These are phyloP conservation scores for Ctenodactylus gundi DNA, from an alignment of 2,113 vertebrate genomes.

Conservation along the genomic window DNA sequence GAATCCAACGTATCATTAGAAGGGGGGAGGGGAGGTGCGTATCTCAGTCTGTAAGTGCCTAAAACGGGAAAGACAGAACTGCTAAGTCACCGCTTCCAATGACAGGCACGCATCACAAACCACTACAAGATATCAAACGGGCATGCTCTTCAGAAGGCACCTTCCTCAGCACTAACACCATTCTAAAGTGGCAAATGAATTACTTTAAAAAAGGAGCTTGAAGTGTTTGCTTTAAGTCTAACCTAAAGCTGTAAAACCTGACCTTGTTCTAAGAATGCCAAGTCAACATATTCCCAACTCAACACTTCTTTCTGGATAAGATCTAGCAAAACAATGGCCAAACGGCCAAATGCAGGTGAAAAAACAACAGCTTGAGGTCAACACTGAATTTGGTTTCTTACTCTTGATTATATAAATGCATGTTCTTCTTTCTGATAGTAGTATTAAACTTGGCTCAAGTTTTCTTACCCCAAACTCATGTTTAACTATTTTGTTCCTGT, in stretches of 20 bases:
- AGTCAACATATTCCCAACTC: not conserved
- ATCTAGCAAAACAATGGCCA: constrained; percentile 50
- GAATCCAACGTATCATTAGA: constrained; percentile 92
- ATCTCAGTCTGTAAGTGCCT: constrained; percentile 96
- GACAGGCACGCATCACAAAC: constrained; percentile 80
- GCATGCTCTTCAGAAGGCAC: constrained; percentile 81
- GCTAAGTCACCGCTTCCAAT: constrained; percentile 87
- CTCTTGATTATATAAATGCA: not conserved
- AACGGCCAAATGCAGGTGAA: constrained; percentile 23
- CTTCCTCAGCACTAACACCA: constrained; percentile 61
- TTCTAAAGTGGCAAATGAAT: not conserved
- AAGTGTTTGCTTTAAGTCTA: not conserved
- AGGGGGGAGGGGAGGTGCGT: constrained; percentile 91
- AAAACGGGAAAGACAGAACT: constrained; percentile 89
- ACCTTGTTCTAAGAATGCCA: constrained; percentile 33
- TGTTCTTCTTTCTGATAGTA: constrained; percentile 20
- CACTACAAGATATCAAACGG: constrained; percentile 79
- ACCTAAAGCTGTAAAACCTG: not conserved
- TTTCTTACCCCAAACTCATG: not conserved
- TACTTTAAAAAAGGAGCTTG: not conserved
- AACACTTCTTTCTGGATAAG: constrained; percentile 34
- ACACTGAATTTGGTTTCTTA: not conserved
- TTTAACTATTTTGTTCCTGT: constrained; percentile 17
- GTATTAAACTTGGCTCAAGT: not conserved
- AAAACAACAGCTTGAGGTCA: not conserved